Percentiles rank a stretch among this genome's conserved stretches.
phyloP scores from a whole-genome alignment of 2,113 vertebrate genomes.

The Mixornis gularis region DNA sequence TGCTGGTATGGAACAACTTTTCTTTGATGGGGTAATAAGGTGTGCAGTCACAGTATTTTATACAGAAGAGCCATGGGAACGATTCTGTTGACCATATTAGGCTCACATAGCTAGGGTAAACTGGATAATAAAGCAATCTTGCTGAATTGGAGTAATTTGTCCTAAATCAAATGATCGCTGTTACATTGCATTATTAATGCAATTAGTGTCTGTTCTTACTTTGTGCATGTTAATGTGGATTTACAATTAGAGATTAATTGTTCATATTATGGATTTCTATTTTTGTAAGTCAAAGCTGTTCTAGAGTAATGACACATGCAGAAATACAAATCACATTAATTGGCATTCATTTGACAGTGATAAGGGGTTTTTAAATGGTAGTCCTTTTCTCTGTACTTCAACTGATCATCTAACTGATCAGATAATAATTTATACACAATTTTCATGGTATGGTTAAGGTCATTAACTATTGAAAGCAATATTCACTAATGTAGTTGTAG shows the following conservation, averaged over 20 bases:
- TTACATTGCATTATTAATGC: slow-evolving; percentile 12
- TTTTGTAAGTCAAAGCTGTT: slow-evolving; percentile 1
- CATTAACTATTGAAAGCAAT: neutral
- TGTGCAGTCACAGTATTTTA: neutral
- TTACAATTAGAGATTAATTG: slow-evolving; percentile 13
- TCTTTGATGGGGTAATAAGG: neutral
- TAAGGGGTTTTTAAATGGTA: neutral
- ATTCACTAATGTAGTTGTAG: neutral
- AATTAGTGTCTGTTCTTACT: neutral
- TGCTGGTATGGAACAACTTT: neutral
- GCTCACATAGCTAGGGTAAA: neutral
- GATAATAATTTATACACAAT: neutral
- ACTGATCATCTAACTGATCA: neutral
- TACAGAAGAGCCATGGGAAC: neutral
- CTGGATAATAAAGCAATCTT: neutral
- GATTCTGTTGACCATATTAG: neutral
- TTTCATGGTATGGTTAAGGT: neutral
- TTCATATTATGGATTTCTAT: neutral
- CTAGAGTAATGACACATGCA: neutral
- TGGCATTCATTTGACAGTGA: neutral
- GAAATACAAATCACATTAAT: neutral
- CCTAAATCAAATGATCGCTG: neutral
- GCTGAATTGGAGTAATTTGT: neutral
- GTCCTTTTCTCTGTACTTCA: neutral
- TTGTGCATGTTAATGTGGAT: neutral